A percentile compares a stretch with the other conserved stretches of the same genome.
phyloP scores from a whole-genome alignment of 2,113 vertebrate species.

The Irena cyanogastra region DNA sequence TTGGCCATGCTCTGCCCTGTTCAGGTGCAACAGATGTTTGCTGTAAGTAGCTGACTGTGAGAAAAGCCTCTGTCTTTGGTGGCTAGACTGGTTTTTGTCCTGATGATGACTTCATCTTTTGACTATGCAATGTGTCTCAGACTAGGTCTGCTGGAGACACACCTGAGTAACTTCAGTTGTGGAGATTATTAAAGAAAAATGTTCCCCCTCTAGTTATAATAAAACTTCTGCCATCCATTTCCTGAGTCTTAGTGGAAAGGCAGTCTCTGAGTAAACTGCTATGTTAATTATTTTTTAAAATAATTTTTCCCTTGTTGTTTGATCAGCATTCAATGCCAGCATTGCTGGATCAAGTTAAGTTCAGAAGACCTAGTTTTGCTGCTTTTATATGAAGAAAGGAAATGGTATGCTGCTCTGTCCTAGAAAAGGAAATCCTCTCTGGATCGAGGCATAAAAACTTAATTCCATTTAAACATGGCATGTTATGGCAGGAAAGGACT shows the following conservation, averaged over 20 bases:
- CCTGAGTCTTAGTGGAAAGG: neutral
- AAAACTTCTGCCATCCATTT: conserved; percentile 3
- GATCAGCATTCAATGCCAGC: neutral
- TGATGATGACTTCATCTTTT: conserved; percentile 16
- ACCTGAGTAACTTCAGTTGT: conserved; percentile 50
- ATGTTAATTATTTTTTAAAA: neutral
- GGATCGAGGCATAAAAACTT: neutral
- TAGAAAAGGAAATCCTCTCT: conserved; percentile 53
- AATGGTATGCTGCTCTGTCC: neutral
- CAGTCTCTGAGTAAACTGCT: neutral
- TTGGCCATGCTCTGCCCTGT: neutral
- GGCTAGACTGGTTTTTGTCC: conserved; percentile 11
- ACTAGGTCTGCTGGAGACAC: conserved; percentile 21
- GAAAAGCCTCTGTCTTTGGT: neutral
- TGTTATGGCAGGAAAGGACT: neutral
- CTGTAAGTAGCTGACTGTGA: neutral
- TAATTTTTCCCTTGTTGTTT: neutral
- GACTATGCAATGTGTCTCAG: conserved; percentile 22
- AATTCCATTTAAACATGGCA: neutral
- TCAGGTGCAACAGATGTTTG: neutral
- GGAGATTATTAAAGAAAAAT: conserved; percentile 36
- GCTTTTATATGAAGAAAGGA: conserved; percentile 24
- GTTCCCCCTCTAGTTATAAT: conserved; percentile 49
- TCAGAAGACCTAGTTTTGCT: conserved; percentile 29
- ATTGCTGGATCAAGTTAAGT: neutral